These are phyloP conservation scores for Melospiza georgiana DNA, from an alignment of 2,113 vertebrate species.

Conservation along the genomic window DNA sequence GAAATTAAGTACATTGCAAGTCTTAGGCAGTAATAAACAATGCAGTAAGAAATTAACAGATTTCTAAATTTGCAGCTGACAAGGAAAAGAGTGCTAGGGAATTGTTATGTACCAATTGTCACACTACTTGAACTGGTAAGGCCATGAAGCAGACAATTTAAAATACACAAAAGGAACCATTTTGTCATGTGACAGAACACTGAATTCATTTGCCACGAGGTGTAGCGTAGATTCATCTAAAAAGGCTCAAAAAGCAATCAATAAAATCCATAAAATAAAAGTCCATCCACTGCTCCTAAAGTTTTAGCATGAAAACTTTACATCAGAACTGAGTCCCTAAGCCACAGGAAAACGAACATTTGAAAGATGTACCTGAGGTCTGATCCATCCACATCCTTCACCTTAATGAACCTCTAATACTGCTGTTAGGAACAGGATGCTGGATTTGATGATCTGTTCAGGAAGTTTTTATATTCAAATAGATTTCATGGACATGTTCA, in stretches of 20 bases:
- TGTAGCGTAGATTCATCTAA: not conserved
- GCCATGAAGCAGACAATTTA: not conserved
- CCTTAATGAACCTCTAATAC: not conserved
- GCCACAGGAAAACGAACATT: not conserved
- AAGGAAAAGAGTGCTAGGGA: not conserved
- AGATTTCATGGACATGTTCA: not conserved
- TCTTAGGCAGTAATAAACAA: not conserved
- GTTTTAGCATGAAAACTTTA: not conserved
- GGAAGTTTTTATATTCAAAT: not conserved
- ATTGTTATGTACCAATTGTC: not conserved
- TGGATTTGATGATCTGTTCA: not conserved
- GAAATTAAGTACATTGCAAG: not conserved
- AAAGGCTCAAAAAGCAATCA: not conserved
- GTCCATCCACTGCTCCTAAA: not conserved
- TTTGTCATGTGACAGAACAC: not conserved
- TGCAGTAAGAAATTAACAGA: not conserved
- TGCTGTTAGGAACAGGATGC: not conserved
- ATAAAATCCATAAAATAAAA: not conserved
- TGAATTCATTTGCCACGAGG: not conserved
- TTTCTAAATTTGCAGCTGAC: not conserved
- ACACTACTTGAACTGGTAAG: not conserved
- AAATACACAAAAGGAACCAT: not conserved
- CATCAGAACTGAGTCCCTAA: not conserved
- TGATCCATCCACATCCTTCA: not conserved
- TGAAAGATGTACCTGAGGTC: not conserved